These are phyloP conservation scores for Embiotoca jacksoni DNA, from an alignment of 2,113 vertebrate genomes.

Conservation along the genomic window DNA sequence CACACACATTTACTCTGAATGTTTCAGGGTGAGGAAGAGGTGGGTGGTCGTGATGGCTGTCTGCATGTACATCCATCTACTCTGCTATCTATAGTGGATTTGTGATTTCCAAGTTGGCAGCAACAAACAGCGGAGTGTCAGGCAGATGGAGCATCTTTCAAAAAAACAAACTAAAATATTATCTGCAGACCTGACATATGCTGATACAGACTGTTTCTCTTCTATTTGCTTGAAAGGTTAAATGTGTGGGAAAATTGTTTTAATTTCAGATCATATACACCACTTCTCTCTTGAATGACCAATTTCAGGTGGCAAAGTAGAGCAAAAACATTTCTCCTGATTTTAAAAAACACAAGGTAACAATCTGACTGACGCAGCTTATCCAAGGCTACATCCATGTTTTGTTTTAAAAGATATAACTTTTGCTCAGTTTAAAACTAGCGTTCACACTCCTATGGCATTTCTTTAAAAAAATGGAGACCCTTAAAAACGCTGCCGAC, in stretches of 20 bases:
- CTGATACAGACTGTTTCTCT: neutral
- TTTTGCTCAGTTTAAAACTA: too few species aligned
- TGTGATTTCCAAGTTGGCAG: slow-evolving; percentile 1
- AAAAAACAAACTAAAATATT: slow-evolving; percentile 7
- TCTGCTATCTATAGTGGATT: neutral
- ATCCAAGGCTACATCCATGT: neutral
- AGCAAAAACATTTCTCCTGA: neutral
- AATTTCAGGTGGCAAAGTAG: neutral
- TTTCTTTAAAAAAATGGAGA: too few species aligned
- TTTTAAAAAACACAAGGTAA: neutral
- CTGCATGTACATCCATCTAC: slow-evolving; percentile 9
- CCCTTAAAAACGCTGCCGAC: too few species aligned
- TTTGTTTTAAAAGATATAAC: too few species aligned
- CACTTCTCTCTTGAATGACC: neutral
- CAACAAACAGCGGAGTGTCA: slow-evolving; percentile 25
- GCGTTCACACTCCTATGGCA: too few species aligned
- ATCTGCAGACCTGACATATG: neutral
- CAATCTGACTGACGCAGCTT: neutral
- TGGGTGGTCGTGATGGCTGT: slow-evolving; percentile 19
- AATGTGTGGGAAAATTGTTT: slow-evolving; percentile 4
- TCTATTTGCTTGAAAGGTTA: slow-evolving; percentile 2
- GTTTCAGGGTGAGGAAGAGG: slow-evolving; percentile 19
- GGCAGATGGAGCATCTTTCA: slow-evolving; percentile 31
- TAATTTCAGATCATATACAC: neutral
- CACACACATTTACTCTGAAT: slow-evolving; percentile 7